A percentile compares a stretch with the other conserved stretches of the same genome.
Conservation (phyloP, 2,113 vertebrate genomes). For the Myiagra hebetior region DNA sequence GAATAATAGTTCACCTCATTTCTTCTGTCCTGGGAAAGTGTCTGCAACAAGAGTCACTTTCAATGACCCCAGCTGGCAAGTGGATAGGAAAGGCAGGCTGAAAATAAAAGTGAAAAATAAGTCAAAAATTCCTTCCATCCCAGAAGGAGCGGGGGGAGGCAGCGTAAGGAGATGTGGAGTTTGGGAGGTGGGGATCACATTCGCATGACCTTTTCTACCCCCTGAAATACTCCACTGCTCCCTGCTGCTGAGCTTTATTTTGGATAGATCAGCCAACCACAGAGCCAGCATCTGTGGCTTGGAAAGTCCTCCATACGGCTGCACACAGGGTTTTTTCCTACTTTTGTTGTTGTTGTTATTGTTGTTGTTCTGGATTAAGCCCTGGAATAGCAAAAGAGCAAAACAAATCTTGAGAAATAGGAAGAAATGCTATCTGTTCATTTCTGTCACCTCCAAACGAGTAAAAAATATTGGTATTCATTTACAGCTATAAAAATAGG, state of each 20-base stretch:
- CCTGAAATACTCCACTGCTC: conserved; percentile 13
- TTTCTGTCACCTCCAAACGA: neutral
- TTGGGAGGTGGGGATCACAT: neutral
- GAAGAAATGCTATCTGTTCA: neutral
- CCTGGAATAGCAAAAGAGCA: neutral
- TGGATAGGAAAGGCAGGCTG: neutral
- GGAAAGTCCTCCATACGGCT: neutral
- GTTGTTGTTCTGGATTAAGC: neutral
- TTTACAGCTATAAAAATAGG: neutral
- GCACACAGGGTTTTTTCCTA: neutral
- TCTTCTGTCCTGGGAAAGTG: neutral
- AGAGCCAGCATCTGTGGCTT: conserved; percentile 50
- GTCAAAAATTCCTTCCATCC: neutral
- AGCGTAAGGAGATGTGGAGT: neutral
- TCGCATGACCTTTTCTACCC: conserved; percentile 32
- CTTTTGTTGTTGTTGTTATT: neutral
- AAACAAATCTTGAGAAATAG: neutral
- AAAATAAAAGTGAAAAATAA: conserved; percentile 8
- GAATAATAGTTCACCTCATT: neutral
- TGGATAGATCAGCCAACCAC: conserved; percentile 30
- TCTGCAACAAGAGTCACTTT: neutral
- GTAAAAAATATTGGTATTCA: neutral
- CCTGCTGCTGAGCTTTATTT: conserved; percentile 56
- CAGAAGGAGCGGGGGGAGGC: neutral
- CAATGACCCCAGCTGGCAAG: neutral